phyloP scores from a whole-genome alignment of 2,888 invertebrate species.

The Lasioglossum malachurum region DNA sequence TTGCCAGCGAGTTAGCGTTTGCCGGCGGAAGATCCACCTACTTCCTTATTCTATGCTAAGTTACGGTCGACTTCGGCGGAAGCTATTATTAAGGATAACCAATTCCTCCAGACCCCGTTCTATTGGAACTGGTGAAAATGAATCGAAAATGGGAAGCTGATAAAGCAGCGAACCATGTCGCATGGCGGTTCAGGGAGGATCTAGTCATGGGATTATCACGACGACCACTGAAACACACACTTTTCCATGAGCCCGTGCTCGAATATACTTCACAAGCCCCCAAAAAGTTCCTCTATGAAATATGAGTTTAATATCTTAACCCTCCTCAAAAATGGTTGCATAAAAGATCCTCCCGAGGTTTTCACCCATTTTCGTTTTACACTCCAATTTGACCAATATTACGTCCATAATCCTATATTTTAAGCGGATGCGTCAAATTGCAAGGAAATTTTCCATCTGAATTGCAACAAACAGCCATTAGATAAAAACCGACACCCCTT shows the following conservation, averaged over 20 bases:
- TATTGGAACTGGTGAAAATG: slow-evolving; percentile 45
- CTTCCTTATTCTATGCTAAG: slow-evolving; percentile 24
- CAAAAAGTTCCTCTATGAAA: neutral
- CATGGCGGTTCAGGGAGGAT: neutral
- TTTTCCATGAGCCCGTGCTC: neutral
- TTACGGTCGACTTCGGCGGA: slow-evolving; percentile 46
- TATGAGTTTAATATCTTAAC: neutral
- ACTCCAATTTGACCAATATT: neutral
- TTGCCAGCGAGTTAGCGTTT: neutral
- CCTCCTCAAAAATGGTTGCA: neutral
- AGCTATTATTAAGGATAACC: slow-evolving; percentile 59
- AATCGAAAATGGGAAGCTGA: slow-evolving; percentile 57
- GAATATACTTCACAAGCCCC: neutral
- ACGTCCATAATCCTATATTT: too few relatives aligned
- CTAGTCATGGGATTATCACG: neutral
- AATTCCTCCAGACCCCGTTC: slow-evolving; percentile 49
- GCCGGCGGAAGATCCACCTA: neutral
- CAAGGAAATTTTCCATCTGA: neutral
- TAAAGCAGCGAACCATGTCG: slow-evolving; percentile 53
- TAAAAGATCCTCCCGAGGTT: neutral
- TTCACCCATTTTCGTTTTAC: neutral
- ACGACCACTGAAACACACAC: neutral
- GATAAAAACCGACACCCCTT: neutral
- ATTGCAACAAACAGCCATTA: neutral
- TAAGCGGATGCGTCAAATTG: neutral